Conservation (phyloP, 2,113 vertebrate genomes). For the Axis porcinus region DNA sequence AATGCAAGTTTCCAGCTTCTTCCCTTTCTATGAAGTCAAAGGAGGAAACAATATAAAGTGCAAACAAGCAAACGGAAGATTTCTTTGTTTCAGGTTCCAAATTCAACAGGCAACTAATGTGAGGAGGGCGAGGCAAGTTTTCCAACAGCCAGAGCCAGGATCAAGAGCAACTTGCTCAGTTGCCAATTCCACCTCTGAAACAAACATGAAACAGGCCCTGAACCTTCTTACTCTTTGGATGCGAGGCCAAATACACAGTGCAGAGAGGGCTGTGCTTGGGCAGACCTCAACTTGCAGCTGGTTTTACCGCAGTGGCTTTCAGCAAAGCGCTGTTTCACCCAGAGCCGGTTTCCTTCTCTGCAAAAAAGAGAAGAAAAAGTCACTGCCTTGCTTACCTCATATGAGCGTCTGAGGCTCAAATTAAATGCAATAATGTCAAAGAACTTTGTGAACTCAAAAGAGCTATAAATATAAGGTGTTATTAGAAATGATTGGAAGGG, state of each 20-base stretch:
- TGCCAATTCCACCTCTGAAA: slow-evolving; percentile 8
- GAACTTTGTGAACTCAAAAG: slow-evolving; percentile 36
- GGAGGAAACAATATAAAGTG: neutral
- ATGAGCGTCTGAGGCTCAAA: slow-evolving; percentile 23
- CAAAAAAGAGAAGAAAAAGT: slow-evolving; percentile 16
- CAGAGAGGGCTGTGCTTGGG: neutral
- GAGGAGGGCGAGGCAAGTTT: neutral
- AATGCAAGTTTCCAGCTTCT: neutral
- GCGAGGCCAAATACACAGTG: neutral
- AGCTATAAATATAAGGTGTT: slow-evolving; percentile 29
- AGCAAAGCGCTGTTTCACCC: neutral
- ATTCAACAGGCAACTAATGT: neutral
- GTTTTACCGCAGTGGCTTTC: neutral
- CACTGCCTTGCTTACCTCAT: slow-evolving; percentile 48
- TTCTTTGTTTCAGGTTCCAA: slow-evolving; percentile 30
- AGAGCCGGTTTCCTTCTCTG: neutral
- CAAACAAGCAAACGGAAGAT: neutral
- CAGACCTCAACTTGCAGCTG: neutral
- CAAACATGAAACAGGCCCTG: neutral
- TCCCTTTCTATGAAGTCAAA: neutral
- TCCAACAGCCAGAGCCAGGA: neutral
- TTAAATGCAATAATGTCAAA: slow-evolving; percentile 42
- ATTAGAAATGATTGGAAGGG: slow-evolving; percentile 46
- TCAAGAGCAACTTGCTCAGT: neutral
- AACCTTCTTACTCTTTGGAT: neutral